A percentile compares a stretch with the other conserved stretches of the same genome.
These are phyloP conservation scores for Therioaphis trifolii DNA, from an alignment of 2,888 invertebrate genomes.

Conservation along the genomic window DNA sequence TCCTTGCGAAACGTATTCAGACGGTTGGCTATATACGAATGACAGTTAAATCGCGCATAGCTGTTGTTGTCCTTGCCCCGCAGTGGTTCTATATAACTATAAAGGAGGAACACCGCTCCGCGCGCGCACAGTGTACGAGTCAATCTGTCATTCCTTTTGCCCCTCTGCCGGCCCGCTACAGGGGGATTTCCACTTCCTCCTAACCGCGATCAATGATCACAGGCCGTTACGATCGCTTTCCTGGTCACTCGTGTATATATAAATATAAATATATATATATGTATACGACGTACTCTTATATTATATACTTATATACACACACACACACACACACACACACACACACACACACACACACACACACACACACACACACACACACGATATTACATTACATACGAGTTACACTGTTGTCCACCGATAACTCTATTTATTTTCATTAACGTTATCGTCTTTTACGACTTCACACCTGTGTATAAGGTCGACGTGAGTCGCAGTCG, in stretches of 20 bases:
- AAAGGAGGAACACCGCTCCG: constrained; percentile 19
- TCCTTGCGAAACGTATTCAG: background rate
- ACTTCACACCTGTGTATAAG: constrained; percentile 55
- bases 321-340: too few relatives aligned
- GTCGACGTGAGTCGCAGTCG: constrained; percentile 20
- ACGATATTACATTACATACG: too few relatives aligned
- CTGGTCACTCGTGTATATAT: constrained; percentile 19
- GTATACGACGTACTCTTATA: background rate
- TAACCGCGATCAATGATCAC: background rate
- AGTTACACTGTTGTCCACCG: constrained; percentile 22
- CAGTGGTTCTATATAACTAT: background rate
- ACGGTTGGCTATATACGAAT: constrained; percentile 11
- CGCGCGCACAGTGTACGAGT: background rate
- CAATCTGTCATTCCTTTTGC: constrained; percentile 50
- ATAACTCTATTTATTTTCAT: constrained; percentile 58
- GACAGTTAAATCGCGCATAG: constrained; percentile 37
- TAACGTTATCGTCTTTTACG: constrained; percentile 51
- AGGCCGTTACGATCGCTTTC: constrained; percentile 35
- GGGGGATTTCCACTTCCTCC: constrained; percentile 25
- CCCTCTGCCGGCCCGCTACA: constrained; percentile 29
- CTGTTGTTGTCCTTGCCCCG: constrained; percentile 43
- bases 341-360: too few relatives aligned
- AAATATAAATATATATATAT: background rate
- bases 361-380: too few relatives aligned
- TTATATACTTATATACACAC: too few relatives aligned